phyloP scores from a whole-genome alignment of 1,140 invertebrate species.

The Ips nitidus region DNA sequence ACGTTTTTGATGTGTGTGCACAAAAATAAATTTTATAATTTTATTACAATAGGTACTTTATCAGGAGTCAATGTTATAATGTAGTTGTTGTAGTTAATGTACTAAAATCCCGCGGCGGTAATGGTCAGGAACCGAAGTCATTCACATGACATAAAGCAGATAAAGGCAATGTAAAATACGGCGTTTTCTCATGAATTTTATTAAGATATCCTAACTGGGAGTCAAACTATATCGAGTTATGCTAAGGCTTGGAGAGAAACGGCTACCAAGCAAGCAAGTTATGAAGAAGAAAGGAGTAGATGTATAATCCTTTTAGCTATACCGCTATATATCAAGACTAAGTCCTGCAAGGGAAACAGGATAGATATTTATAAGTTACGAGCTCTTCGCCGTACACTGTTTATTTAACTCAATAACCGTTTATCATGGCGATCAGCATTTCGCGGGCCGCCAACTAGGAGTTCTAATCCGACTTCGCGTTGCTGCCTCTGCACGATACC shows the following conservation, averaged over 20 bases:
- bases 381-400: slow-evolving; percentile 49
- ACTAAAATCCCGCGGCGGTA: not conserved
- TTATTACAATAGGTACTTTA: too few relatives aligned
- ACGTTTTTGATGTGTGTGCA: too few relatives aligned
- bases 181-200: slow-evolving; percentile 71
- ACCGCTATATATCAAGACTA: slow-evolving; percentile 54
- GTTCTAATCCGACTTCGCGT: slow-evolving; percentile 29
- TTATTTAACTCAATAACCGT: slow-evolving; percentile 55
- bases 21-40: too few relatives aligned
- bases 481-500: slow-evolving; percentile 31
- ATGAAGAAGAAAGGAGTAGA: slow-evolving; percentile 56
- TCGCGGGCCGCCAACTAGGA: slow-evolving; percentile 35
- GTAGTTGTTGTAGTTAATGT: too few relatives aligned
- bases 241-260: slow-evolving; percentile 41
- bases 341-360: slow-evolving; percentile 55
- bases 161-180: slow-evolving; percentile 67
- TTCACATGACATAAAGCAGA: slow-evolving; percentile 48
- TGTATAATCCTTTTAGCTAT: slow-evolving; percentile 55
- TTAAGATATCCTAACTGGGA: slow-evolving; percentile 51
- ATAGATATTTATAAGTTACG: slow-evolving; percentile 55
- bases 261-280: slow-evolving; percentile 46
- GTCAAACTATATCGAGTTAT: too few relatives aligned
- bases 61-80: too few relatives aligned
- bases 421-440: slow-evolving; percentile 48
- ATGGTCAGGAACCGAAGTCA: slow-evolving; percentile 36